These are phyloP conservation scores for Sapayoa aenigma DNA, from an alignment of 2,113 vertebrate genomes.

Conservation along the genomic window DNA sequence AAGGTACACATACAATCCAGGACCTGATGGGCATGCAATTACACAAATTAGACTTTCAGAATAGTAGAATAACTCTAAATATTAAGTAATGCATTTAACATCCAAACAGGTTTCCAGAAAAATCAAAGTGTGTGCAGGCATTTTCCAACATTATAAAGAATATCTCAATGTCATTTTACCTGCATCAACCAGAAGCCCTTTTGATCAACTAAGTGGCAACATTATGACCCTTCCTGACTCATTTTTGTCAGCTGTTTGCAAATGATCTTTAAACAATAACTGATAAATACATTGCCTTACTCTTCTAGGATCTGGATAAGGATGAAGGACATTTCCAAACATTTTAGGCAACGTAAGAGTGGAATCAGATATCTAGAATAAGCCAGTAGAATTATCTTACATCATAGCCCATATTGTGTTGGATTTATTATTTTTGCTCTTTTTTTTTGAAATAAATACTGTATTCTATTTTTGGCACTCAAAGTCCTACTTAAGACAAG, in stretches of 20 bases:
- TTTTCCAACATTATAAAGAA: neutral
- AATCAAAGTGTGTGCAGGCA: neutral
- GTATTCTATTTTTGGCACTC: constrained; percentile 30
- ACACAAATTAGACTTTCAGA: neutral
- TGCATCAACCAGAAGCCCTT: neutral
- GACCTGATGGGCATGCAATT: neutral
- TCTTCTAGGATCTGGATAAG: neutral
- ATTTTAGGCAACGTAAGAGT: neutral
- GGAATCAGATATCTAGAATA: neutral
- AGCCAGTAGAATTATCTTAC: neutral
- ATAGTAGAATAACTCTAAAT: neutral
- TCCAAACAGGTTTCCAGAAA: neutral
- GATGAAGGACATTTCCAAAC: neutral
- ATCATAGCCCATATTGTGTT: neutral
- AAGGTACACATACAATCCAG: neutral
- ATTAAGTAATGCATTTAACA: neutral
- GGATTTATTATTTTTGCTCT: neutral
- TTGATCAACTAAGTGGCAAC: neutral
- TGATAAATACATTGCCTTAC: neutral
- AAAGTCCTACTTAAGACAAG: constrained; percentile 37
- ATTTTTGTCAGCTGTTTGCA: neutral
- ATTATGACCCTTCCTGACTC: neutral
- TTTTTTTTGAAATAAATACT: neutral
- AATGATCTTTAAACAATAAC: neutral
- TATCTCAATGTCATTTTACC: neutral